Evolutionary conservation across 2,113 vertebrate genomes (phyloP).

Genomic region (Hippocampus barbouri): DNA sequence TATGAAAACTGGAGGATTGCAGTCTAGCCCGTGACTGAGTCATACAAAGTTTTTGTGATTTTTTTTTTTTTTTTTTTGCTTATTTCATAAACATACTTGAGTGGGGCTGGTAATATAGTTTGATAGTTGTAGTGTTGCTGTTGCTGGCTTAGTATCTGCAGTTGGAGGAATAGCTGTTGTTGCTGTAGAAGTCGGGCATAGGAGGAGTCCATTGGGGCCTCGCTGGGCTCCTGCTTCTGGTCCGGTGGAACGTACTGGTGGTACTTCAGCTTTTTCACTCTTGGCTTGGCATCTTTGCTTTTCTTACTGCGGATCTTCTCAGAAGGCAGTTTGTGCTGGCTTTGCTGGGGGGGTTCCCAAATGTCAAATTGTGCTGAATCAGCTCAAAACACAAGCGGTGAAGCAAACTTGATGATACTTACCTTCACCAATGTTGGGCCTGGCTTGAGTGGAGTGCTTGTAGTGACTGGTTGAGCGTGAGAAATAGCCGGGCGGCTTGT

Average conservation of each 20-base stretch:
- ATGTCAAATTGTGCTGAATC: background rate
- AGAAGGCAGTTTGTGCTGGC: slow-evolving; percentile 83
- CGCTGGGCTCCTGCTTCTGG: slow-evolving; percentile 89
- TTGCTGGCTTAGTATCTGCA: slow-evolving; percentile 98
- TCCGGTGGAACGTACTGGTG: slow-evolving; percentile 98
- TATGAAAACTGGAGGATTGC: background rate
- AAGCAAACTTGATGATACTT: slow-evolving; percentile 9
- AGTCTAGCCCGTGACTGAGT: background rate
- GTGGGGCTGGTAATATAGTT: slow-evolving; percentile 61
- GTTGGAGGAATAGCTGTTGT: slow-evolving; percentile 96
- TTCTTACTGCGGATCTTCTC: slow-evolving; percentile 96
- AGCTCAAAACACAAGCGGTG: background rate
- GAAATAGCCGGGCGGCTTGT: slow-evolving; percentile 54
- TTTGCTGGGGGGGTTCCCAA: slow-evolving; percentile 76
- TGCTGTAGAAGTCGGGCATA: slow-evolving; percentile 95
- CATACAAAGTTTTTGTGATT: too few relatives aligned
- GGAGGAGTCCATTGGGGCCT: slow-evolving; percentile 92
- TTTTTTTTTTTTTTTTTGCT: slow-evolving; percentile 58
- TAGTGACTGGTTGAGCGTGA: slow-evolving; percentile 57
- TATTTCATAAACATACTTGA: slow-evolving; percentile 69
- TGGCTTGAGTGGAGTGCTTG: slow-evolving; percentile 74
- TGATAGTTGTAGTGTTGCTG: slow-evolving; percentile 85
- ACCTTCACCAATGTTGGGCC: slow-evolving; percentile 89
- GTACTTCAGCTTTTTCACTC: slow-evolving; percentile 95
- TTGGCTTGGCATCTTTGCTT: slow-evolving; percentile 86